phyloP scores from a whole-genome alignment of 2,113 vertebrate species.

The Hyperoodon ampullatus region DNA sequence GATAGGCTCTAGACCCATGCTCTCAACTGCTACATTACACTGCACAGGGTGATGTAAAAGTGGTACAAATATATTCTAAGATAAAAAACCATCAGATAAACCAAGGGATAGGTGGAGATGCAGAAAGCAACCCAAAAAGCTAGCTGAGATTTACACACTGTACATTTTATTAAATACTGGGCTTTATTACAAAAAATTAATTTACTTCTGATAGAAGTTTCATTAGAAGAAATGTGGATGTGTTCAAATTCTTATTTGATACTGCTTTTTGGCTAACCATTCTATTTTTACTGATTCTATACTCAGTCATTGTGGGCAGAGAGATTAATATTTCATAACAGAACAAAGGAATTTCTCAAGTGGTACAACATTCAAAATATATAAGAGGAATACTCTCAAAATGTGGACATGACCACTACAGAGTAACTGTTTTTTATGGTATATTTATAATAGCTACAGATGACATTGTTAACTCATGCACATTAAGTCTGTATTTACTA shows the following conservation, averaged over 20 bases:
- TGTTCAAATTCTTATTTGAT: constrained; percentile 59
- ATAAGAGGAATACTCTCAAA: background rate
- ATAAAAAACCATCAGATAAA: background rate
- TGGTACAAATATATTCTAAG: background rate
- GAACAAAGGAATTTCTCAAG: constrained; percentile 68
- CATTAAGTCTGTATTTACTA: constrained; percentile 59
- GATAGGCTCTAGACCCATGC: background rate
- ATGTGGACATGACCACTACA: background rate
- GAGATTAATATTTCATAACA: constrained; percentile 30
- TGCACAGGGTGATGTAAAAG: background rate
- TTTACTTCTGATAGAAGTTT: constrained; percentile 62
- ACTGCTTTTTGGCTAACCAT: constrained; percentile 41
- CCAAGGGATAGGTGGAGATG: background rate
- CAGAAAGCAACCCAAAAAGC: constrained; percentile 62
- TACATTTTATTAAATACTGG: constrained; percentile 76
- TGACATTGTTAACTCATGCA: constrained; percentile 79
- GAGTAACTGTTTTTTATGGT: constrained; percentile 40
- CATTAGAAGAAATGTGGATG: constrained; percentile 65
- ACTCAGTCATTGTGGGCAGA: constrained; percentile 7
- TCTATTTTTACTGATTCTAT: constrained; percentile 41
- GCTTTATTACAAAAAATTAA: constrained; percentile 75
- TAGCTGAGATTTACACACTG: constrained; percentile 64
- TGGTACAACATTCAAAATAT: constrained; percentile 44
- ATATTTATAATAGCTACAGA: constrained; percentile 46
- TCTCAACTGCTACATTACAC: background rate